Percentiles rank a stretch among this genome's conserved stretches.
Conservation (phyloP, 1,140 invertebrate genomes). For the Diorhabda sublineata region DNA sequence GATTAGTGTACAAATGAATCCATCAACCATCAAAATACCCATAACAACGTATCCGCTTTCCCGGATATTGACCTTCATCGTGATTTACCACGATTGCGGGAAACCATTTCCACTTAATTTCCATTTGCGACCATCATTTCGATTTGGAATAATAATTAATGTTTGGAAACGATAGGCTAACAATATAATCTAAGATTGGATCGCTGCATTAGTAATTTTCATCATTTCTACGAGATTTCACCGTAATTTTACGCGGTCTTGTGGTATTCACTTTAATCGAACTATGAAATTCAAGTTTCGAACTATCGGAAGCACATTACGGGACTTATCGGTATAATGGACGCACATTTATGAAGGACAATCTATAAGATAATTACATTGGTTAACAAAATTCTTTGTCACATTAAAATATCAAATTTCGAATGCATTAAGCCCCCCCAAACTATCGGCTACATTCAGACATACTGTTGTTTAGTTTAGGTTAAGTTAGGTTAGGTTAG, state of each 20-base stretch:
- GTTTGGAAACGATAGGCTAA: constrained; percentile 6
- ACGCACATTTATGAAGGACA: background rate
- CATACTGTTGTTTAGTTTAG: no score
- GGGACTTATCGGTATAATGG: constrained; percentile 1
- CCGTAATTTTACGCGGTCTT: constrained; percentile 3
- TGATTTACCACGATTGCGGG: constrained; percentile 15
- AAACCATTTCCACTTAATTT: constrained; percentile 14
- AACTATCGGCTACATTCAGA: no score
- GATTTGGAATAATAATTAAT: constrained; percentile 11
- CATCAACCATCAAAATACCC: background rate
- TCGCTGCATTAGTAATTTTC: constrained; percentile 5
- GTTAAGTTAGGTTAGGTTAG: no score
- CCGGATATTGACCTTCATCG: constrained; percentile 17
- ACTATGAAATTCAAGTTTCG: background rate
- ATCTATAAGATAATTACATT: no score
- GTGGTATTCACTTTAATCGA: background rate
- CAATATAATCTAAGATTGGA: constrained; percentile 11
- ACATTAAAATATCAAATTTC: no score
- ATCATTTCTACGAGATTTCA: background rate
- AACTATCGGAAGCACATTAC: background rate
- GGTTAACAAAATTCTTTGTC: no score
- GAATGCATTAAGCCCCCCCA: no score
- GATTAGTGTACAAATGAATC: no score
- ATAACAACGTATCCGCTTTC: background rate
- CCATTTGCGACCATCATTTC: constrained; percentile 10